Conservation (phyloP, 2,797 vertebrate genomes). For the Oceanodroma leucorhoa region DNA sequence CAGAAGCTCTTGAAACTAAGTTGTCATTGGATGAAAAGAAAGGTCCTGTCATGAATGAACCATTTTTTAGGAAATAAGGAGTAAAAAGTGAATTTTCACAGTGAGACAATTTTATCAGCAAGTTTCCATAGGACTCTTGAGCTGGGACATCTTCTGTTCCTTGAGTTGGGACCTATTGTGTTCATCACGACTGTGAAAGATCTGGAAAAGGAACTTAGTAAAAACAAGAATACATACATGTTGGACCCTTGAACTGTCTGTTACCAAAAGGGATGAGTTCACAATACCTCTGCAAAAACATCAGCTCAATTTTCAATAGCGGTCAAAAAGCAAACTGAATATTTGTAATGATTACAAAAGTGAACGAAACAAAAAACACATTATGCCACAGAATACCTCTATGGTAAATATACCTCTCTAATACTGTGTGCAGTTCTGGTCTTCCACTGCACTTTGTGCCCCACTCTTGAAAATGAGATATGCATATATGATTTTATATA, state of each 20-base stretch:
- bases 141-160: neutral
- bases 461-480: neutral
- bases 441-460: neutral
- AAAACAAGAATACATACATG: neutral
- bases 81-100: neutral
- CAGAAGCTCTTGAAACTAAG: neutral
- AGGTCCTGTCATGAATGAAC: neutral
- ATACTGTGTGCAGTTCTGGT: neutral
- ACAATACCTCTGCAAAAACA: neutral
- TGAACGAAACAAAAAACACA: neutral
- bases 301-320: neutral
- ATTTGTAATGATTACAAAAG: neutral
- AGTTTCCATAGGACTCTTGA: neutral
- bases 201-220: neutral
- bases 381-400: neutral
- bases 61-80: neutral
- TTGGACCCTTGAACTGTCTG: neutral
- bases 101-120: neutral
- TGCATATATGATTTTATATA: neutral
- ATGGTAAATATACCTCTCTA: neutral
- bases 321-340: neutral
- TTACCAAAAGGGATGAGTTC: neutral
- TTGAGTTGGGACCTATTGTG: neutral
- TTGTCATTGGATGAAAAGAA: neutral
- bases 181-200: neutral